phyloP scores from a whole-genome alignment of 2,113 vertebrate species.

The Oxygymnocypris stewartii region DNA sequence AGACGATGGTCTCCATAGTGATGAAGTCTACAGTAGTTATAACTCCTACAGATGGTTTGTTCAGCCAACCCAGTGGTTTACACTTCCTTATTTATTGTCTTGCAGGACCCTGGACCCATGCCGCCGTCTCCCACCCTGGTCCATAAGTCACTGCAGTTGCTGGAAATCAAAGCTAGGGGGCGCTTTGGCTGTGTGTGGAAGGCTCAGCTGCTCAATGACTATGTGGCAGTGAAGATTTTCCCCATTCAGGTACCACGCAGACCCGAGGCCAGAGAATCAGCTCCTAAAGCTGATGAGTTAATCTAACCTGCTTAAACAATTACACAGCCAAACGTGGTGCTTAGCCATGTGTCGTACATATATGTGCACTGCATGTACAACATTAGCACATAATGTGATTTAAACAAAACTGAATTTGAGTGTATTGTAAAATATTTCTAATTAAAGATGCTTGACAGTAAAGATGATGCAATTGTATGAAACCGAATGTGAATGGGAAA shows the following conservation, averaged over 20 bases:
- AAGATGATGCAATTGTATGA: background rate
- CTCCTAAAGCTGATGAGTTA: slow-evolving; percentile 39
- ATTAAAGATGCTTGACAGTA: background rate
- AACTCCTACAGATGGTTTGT: background rate
- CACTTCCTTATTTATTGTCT: background rate
- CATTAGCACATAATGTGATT: background rate
- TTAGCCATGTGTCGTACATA: slow-evolving; percentile 15
- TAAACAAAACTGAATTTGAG: background rate
- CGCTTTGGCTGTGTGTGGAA: slow-evolving; percentile 99
- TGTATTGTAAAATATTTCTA: background rate
- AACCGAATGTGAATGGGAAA: background rate
- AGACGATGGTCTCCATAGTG: background rate
- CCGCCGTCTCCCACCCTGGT: slow-evolving; percentile 90
- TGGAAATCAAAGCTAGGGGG: slow-evolving; percentile 96
- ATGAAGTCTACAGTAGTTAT: background rate
- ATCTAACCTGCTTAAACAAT: slow-evolving; percentile 37
- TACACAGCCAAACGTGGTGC: slow-evolving; percentile 8
- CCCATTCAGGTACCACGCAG: slow-evolving; percentile 85
- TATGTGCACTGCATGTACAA: background rate
- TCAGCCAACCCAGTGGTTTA: background rate
- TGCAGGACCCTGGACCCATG: slow-evolving; percentile 90
- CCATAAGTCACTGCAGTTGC: slow-evolving; percentile 91
- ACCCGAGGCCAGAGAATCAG: slow-evolving; percentile 5
- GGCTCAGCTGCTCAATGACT: slow-evolving; percentile 92
- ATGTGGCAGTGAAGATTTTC: slow-evolving; percentile 98